Evolutionary conservation across 2,888 invertebrate species (phyloP).

Genomic region (Meteorus colon): DNA sequence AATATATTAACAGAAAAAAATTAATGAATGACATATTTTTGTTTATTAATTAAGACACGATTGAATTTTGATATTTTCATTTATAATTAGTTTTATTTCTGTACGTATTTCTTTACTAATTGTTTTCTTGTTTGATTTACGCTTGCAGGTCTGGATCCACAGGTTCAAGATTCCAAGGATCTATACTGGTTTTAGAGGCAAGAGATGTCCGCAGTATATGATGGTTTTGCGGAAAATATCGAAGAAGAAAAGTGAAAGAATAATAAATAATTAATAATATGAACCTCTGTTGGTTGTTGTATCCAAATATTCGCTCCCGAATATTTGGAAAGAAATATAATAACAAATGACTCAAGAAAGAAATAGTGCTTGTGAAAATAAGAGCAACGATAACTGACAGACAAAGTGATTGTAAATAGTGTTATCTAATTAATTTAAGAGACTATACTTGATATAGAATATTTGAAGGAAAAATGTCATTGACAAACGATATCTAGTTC

Average conservation of each 20-base stretch:
- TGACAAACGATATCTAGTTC: slow-evolving; percentile 56
- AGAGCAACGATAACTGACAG: neutral
- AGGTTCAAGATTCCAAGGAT: slow-evolving; percentile 69
- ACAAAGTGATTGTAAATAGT: slow-evolving; percentile 9
- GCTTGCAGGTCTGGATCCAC: slow-evolving; percentile 67
- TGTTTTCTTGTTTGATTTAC: slow-evolving; percentile 33
- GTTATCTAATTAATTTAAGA: slow-evolving; percentile 8
- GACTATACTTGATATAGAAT: slow-evolving; percentile 14
- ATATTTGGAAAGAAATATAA: slow-evolving; percentile 33
- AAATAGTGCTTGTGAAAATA: slow-evolving; percentile 43
- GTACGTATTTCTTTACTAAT: slow-evolving; percentile 30
- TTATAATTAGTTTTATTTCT: neutral
- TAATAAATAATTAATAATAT: slow-evolving; percentile 22
- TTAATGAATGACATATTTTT: slow-evolving; percentile 18
- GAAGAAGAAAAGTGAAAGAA: slow-evolving; percentile 34
- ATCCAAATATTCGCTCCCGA: neutral
- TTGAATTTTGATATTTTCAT: slow-evolving; percentile 14
- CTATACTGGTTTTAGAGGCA: slow-evolving; percentile 67
- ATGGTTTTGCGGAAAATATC: slow-evolving; percentile 22
- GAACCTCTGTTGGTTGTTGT: slow-evolving; percentile 38
- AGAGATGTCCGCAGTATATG: slow-evolving; percentile 25
- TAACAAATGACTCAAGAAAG: slow-evolving; percentile 53
- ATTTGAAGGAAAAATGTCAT: slow-evolving; percentile 25
- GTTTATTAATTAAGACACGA: slow-evolving; percentile 33
- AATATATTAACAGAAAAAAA: slow-evolving; percentile 18